Evolutionary conservation across 2,888 invertebrate genomes (phyloP).

Genomic region (Crossocerus cetratus): DNA sequence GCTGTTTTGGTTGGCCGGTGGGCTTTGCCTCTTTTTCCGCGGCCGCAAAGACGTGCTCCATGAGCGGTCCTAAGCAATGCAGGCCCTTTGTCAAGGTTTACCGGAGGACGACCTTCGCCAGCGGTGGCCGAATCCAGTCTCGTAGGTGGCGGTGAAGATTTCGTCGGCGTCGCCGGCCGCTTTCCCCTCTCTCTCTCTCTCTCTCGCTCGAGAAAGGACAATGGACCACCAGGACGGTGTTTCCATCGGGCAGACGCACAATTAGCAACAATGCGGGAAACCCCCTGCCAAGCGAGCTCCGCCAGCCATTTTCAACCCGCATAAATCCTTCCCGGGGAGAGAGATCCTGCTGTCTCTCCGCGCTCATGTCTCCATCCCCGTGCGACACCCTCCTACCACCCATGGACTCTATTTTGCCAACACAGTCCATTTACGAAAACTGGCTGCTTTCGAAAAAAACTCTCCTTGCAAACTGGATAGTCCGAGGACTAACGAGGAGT

Average conservation of each 20-base stretch:
- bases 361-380: not conserved
- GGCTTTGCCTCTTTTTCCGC: constrained; percentile 36
- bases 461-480: not conserved
- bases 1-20: constrained; percentile 61
- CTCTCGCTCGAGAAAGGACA: too few species aligned
- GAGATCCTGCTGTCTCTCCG: not conserved
- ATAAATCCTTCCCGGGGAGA: constrained; percentile 38
- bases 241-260: constrained; percentile 60
- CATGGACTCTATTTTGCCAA: constrained; percentile 42
- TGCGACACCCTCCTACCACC: constrained; percentile 16
- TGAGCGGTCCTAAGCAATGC: constrained; percentile 3
- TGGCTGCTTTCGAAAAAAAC: not conserved
- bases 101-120: constrained; percentile 14
- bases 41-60: constrained; percentile 44
- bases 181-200: constrained; percentile 13
- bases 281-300: constrained; percentile 61
- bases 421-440: constrained; percentile 3
- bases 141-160: constrained; percentile 31
- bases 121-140: constrained; percentile 7
- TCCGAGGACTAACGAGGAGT: not conserved
- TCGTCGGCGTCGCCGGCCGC: constrained; percentile 4
- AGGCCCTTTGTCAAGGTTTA: constrained; percentile 33
- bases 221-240: constrained; percentile 63
- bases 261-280: constrained; percentile 71
- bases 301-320: constrained; percentile 57